Base-by-base conservation (phyloP, 2,113 vertebrate species). In the Siniperca knerii region DNA sequence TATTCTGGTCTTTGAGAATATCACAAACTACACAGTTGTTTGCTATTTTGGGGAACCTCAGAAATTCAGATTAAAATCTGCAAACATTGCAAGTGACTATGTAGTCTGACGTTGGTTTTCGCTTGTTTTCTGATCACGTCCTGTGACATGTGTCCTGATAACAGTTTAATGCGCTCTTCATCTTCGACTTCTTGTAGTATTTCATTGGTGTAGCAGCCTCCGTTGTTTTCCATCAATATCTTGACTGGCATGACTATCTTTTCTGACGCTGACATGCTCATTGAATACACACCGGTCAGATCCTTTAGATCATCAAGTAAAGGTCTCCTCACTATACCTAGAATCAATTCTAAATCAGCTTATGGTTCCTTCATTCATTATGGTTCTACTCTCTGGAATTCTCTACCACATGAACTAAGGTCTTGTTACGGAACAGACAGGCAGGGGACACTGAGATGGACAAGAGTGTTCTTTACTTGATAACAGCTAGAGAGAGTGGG, bases 41-140 rank as follows among this genome's bases (percentile, higher is more conserved):
- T 16, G 6, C 64, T 44, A 2, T 44, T 67, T 67, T 44, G 1
- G 21, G 42, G 23, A 46, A 67, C 12, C 23, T 25, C 64, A 25
- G 23, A 25, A 68, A 25, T 9, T n/a, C 21, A 7, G 20, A 42
- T 65, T 23, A 21, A 2, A 12, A 18, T 18, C 29, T 61, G 29
- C 25, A 25, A 9, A 42, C 20, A n/a, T 23, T 42, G 37, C 62
- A 23, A 2, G 37, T 23, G 21, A 18, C 25, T 23, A 9, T 21
- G 20, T 46, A 16, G 23, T 67, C 23, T 42, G 33, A 77, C 52
- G 0, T 11, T 73, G 13, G 4, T 93, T 95, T 96, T 96, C 74
- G 97, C 65, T 23, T 0, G 4, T 0, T 81, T 2, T 13, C 0
- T 69, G 4, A 68, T 57, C 25, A 72, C 82, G n/a, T 37, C 62